Conservation (phyloP, 2,113 vertebrate species). For the Nannobrachium achirus region DNA sequence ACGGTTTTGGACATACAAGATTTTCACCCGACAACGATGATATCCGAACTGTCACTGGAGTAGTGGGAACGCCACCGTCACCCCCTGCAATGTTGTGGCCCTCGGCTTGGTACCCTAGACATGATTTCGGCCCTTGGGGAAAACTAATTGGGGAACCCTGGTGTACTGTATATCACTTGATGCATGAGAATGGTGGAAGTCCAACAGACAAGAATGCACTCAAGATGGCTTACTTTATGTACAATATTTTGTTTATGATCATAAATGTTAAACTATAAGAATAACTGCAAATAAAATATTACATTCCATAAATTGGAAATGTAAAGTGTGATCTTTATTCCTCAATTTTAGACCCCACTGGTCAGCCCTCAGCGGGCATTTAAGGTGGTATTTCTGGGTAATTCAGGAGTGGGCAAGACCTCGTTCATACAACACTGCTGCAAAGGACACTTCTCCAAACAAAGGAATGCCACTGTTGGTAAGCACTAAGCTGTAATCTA, state of each 20-base stretch:
- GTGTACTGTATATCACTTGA: background rate
- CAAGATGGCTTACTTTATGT: too few species aligned
- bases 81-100: too few species aligned
- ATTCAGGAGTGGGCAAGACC: slow-evolving; percentile 85
- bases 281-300: background rate
- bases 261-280: background rate
- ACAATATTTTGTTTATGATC: background rate
- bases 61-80: too few species aligned
- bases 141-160: too few species aligned
- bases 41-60: too few species aligned
- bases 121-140: too few species aligned
- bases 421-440: slow-evolving; percentile 87
- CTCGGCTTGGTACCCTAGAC: too few species aligned
- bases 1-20: too few species aligned
- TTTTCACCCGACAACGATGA: too few species aligned
- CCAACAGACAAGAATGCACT: too few species aligned
- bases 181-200: background rate
- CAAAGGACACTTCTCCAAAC: slow-evolving; percentile 72
- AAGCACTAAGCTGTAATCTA: slow-evolving; percentile 38
- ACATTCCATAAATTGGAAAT: background rate
- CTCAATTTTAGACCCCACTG: slow-evolving; percentile 44
- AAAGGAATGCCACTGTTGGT: slow-evolving; percentile 80
- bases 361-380: slow-evolving; percentile 76
- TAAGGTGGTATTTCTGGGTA: slow-evolving; percentile 87
- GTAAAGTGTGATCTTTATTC: slow-evolving; percentile 44